Conservation (phyloP, 2,113 vertebrate genomes). For the Xerus inauris region DNA sequence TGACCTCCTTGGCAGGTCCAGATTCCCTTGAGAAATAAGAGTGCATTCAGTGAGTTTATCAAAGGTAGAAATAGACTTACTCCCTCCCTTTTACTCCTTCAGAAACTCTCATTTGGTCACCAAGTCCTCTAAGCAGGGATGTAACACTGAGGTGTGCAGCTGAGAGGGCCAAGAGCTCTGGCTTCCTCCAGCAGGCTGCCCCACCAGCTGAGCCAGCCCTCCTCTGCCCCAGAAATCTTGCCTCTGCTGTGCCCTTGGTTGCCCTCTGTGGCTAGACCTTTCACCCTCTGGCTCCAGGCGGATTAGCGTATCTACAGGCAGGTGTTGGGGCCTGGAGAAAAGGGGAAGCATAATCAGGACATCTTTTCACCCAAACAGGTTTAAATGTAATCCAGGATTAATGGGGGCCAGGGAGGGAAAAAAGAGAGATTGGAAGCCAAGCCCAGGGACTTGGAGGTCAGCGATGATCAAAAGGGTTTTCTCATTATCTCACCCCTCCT, state of each 20-base stretch:
- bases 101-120: not conserved
- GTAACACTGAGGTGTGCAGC: not conserved
- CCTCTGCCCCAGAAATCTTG: not conserved
- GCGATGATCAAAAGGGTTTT: not conserved
- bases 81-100: not conserved
- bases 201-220: not conserved
- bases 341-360: constrained; percentile 15
- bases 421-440: not conserved
- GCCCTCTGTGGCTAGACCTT: constrained; percentile 30
- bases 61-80: not conserved
- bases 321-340: not conserved
- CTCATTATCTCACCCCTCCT: constrained; percentile 53
- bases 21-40: not conserved
- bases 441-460: not conserved
- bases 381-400: constrained; percentile 73
- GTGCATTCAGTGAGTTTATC: not conserved
- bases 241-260: not conserved
- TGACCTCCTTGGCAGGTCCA: not conserved
- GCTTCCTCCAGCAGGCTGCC: not conserved
- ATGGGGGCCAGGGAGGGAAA: not conserved
- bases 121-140: not conserved
- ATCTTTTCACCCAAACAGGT: constrained; percentile 49
- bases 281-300: constrained; percentile 13
- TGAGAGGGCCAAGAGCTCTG: not conserved
- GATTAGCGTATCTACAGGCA: constrained; percentile 49